A percentile compares a stretch with the other conserved stretches of the same genome.
Conservation (phyloP, 1,140 invertebrate genomes). For the Saccostrea cuccullata region DNA sequence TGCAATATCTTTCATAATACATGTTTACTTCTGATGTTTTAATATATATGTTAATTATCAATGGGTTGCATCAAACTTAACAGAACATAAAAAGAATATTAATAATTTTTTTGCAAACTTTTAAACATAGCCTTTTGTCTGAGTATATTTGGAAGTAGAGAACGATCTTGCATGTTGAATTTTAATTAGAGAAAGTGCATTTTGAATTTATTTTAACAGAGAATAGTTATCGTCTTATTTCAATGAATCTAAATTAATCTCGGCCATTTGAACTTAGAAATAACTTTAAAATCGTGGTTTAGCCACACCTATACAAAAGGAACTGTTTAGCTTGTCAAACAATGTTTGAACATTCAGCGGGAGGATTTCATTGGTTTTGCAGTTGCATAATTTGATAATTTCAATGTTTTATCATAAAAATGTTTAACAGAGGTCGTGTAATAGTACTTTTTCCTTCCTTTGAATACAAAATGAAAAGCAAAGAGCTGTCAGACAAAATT, state of each 20-base stretch:
- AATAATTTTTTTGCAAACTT: too few species aligned
- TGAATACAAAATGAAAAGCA: neutral
- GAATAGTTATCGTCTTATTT: neutral
- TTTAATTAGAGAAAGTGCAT: neutral
- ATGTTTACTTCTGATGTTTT: too few species aligned
- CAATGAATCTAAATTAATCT: neutral
- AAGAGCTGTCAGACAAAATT: neutral
- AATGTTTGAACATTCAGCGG: neutral
- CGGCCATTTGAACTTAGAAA: neutral
- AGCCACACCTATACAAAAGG: constrained; percentile 5
- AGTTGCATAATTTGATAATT: neutral
- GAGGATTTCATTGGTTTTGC: neutral
- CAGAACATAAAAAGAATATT: too few species aligned
- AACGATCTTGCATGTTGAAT: neutral
- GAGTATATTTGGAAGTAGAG: too few species aligned
- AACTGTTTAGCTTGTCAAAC: neutral
- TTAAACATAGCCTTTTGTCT: too few species aligned
- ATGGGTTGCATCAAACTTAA: too few species aligned
- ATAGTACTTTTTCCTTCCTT: neutral
- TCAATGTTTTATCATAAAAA: neutral
- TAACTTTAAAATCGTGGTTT: neutral
- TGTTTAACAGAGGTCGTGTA: neutral
- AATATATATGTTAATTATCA: too few species aligned
- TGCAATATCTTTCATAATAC: too few species aligned
- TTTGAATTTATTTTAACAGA: constrained; percentile 1